Percentiles rank a stretch among this genome's conserved stretches.
Evolutionary conservation across 1,140 invertebrate species (phyloP).

Genomic region (Pogonus chalceus): DNA sequence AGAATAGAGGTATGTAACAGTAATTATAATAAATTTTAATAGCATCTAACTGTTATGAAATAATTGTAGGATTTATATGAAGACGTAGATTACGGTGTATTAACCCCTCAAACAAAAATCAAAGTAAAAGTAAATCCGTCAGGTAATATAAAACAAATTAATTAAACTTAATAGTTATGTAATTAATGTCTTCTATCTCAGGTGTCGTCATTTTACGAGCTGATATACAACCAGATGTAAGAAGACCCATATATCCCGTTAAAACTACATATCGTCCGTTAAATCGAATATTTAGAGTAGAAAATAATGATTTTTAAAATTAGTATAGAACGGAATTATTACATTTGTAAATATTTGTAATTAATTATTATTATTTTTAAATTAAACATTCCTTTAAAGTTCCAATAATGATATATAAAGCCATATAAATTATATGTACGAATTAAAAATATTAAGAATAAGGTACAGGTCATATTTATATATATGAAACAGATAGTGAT

Average conservation of each 20-base stretch:
- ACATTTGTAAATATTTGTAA: constrained; percentile 5
- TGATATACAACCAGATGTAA: constrained; percentile 55
- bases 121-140: constrained; percentile 91
- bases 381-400: background rate
- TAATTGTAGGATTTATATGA: constrained; percentile 70
- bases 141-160: constrained; percentile 42
- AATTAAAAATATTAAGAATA: background rate
- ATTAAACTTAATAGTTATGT: constrained; percentile 14
- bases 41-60: background rate
- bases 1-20: constrained; percentile 61
- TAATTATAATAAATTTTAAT: background rate
- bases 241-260: constrained; percentile 40
- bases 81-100: constrained; percentile 71
- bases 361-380: background rate
- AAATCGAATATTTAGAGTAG: constrained; percentile 45
- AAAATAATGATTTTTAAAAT: constrained; percentile 29
- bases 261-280: constrained; percentile 51
- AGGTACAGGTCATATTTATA: background rate
- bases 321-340: constrained; percentile 23
- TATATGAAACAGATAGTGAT: background rate
- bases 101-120: constrained; percentile 76
- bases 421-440: background rate
- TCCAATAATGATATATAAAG: background rate
- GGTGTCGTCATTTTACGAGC: constrained; percentile 75
- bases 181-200: constrained; percentile 27